Evolutionary conservation across 30 jellyfish, hydroid and myxozoan species (phyloP), one percentile per base, ranked within the genome.

Genomic region (Haliclystus octoradiatus): DNA sequence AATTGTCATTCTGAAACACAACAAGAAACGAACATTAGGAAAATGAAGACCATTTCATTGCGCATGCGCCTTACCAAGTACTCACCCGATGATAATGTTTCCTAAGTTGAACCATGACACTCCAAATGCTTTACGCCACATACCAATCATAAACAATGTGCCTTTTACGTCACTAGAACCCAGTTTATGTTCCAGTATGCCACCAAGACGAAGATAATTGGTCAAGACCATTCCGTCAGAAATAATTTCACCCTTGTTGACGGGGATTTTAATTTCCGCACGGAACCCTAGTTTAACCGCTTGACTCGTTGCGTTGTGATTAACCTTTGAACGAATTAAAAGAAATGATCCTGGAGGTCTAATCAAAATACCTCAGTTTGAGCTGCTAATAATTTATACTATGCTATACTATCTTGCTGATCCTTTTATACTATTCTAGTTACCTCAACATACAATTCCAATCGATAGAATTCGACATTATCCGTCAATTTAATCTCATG

Each of bases 101-200:
- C 98, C 98, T 50, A 89, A 71, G n/a, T 90, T 84, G 25, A 89
- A 61, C 98, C 98, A 89, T 28, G 68, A 34, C 28, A 82, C 63
- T 1, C 98, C 98, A 68, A 89, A 89, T 30, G 98, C 98, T 32
- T 82, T 93, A 33, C 92, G 74, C 98, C 98, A 89, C 93, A 89
- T 89, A 27, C 98, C 98, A 1, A 83, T 84, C 98, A 89, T 89
- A 63, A 65, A 89, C 71, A 89, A 72, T 25, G 84, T 79, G 26
- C 94, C 95, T 3, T 68, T 84, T 19, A 77, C 73, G 69, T 71
- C 94, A 49, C 34, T 33, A 19, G 79, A 40, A 22, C 98, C 98
- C 13, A 89, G 65, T 22, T 69, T 71, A 57, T 89, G 95, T 49
- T 76, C 77, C 27, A 81, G 28, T 30, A 62, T 70, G 14, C 98